Conservation (phyloP, 2,888 invertebrate genomes). For the Mesorhabditis sp. region DNA sequence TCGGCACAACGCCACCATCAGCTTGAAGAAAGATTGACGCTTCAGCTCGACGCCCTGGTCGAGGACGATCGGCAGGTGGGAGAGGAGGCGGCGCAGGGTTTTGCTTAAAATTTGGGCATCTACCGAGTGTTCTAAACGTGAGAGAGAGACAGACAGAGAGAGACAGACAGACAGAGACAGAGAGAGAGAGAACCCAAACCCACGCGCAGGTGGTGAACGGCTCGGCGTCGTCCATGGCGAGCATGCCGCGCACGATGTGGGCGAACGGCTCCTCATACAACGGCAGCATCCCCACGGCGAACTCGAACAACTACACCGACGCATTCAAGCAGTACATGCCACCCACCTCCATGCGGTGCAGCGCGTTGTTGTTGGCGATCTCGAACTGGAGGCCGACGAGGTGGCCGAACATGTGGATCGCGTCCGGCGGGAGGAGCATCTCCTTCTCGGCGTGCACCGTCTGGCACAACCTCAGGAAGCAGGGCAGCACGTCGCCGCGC, state of each 20-base stretch:
- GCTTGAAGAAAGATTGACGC: neutral
- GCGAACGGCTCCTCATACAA: neutral
- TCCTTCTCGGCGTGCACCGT: too few species aligned
- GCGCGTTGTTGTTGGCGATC: too few species aligned
- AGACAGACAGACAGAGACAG: too few species aligned
- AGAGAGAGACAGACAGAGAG: too few species aligned
- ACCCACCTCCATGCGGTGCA: too few species aligned
- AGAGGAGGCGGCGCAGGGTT: neutral
- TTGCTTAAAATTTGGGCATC: too few species aligned
- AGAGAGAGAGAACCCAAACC: neutral
- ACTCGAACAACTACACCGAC: neutral
- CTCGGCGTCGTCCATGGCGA: neutral
- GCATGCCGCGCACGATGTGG: neutral
- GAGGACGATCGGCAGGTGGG: neutral
- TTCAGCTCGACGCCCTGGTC: neutral
- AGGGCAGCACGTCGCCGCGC: too few species aligned
- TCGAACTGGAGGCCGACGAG: too few species aligned
- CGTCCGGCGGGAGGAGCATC: too few species aligned
- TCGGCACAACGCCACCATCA: neutral
- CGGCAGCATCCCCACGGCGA: neutral
- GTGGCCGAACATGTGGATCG: too few species aligned
- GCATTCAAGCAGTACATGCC: neutral
- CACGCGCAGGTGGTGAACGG: neutral
- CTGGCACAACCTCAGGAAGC: too few species aligned
- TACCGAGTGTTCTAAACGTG: too few species aligned